Percentiles rank a stretch among this genome's conserved stretches.
Evolutionary conservation across 2,888 invertebrate species (phyloP).

Genomic region (Tenthredo notha): DNA sequence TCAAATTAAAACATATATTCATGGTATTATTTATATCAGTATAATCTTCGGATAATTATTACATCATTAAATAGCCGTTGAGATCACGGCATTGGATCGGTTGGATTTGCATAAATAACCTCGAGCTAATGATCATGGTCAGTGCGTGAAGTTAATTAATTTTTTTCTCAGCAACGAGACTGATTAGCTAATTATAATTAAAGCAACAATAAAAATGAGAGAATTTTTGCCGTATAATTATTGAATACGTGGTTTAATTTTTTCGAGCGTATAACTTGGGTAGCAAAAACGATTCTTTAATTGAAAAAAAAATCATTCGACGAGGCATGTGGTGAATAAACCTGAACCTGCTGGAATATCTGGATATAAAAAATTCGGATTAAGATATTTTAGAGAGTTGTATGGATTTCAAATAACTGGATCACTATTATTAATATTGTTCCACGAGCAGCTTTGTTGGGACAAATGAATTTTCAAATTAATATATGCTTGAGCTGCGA

Average conservation of each 20-base stretch:
- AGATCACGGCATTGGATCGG: neutral
- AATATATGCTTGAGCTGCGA: neutral
- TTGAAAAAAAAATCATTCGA: neutral
- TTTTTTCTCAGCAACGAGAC: neutral
- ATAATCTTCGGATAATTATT: neutral
- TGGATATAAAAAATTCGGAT: neutral
- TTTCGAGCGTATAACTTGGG: neutral
- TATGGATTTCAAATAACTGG: neutral
- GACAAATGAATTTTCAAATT: neutral
- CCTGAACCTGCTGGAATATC: neutral
- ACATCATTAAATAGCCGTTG: neutral
- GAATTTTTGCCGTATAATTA: neutral
- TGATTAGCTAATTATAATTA: neutral
- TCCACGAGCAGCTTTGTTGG: too few species aligned
- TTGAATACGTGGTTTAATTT: neutral
- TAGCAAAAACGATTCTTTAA: neutral
- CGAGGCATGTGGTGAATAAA: neutral
- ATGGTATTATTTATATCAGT: neutral
- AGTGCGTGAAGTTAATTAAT: neutral
- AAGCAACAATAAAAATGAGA: neutral
- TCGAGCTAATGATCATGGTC: neutral
- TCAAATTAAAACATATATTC: neutral
- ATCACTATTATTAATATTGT: neutral
- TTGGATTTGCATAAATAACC: neutral
- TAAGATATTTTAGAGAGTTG: neutral